Evolutionary conservation across 1,140 invertebrate species (phyloP), one percentile per base, ranked within the genome.

Genomic region (Bombus huntii): DNA sequence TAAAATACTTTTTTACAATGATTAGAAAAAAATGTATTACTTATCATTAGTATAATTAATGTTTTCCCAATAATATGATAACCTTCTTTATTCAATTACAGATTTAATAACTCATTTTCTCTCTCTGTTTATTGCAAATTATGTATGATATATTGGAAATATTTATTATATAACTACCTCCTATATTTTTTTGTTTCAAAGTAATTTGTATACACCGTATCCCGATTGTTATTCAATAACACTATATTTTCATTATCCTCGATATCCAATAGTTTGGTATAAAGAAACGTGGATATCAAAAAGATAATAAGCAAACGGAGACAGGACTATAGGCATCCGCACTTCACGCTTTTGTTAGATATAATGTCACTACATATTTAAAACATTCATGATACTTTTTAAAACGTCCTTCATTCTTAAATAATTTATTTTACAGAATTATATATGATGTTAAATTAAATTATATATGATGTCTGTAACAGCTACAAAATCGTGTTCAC

Each of bases 151-250:
- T 25, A 34, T 68, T 39, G 10, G 42, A 47, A 65, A 59, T 34
- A 44, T 13, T 34, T 57, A 57, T 70, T n/a, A 62, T 25, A 76
- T 18, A 71, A 34, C 31, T 81, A 86, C 79, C 28, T 83, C 28
- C 25, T 74, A 81, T 42, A 10, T 78, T 59, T 53, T 28, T 28
- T 6, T 72, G 9, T 28, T 39, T 76, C 39, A 34, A 22, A 57
- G 28, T 57, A 44, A 53, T 62, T 57, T 22, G 76, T 37, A 47
- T 42, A 22, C 28, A 74, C 37, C 2, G 59, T n/a, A 44, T 4
- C 18, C 3, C 0, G 2, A 37, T n/a, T 37, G 53, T 57, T 74
- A 25, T 57, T 13, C 8, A 57, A 53, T 18, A 34, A 22, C 0
- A 68, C 28, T 42, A 65, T 68, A 68, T 18, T 74, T 42, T 53